Base-by-base conservation (phyloP, 2,888 invertebrate species). In the Ypsolopha scabrella region DNA sequence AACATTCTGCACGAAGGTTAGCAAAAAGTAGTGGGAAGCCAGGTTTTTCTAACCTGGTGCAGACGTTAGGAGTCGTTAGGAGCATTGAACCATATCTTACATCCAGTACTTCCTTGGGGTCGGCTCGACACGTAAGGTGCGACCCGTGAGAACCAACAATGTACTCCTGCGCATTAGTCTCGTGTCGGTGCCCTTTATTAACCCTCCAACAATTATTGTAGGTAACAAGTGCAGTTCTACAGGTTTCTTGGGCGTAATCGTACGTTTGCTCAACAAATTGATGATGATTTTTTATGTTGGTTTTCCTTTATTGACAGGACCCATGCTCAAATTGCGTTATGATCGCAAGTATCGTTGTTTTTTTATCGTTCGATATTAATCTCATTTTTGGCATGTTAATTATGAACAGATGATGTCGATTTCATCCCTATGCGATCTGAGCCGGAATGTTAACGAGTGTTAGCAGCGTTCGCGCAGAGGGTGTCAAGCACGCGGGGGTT, bases 11-110 rank as follows among this genome's bases (percentile, higher is more conserved):
- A 38, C 36, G 8, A 41, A 11, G 35, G n/a, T n/a, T 14, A 24
- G 41, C 37, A 39, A 49, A 38, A 24, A 37, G 37, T 47, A 36
- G 24, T 11, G 35, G 47, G 43, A 43, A 6, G 36, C 14, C 35
- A 7, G 35, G 50, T 50, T 50, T 50, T 50, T 50, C 41, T 50
- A 43, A 34, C 50, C 24, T 24, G 24, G 34, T n/a, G 35, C 50
- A 34, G 41, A 10, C 50, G 53, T 48, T 51, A 48, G 50, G 24
- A 56, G 52, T 53, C 57, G 56, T 83, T 81, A 73, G 60, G 70
- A 61, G 69, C 82, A 70, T 73, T 76, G 75, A 79, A 83, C 75
- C 86, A 77, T 80, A 76, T 70, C 80, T 64, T 79, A 71, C 72
- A 67, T 39, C 49, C 45, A 45, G 33, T n/a, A 52, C 52, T 45